These are phyloP conservation scores for Ianthella basta DNA, from an alignment of 37 sponge, comb jelly and placozoan genomes.

Conservation along the genomic window DNA sequence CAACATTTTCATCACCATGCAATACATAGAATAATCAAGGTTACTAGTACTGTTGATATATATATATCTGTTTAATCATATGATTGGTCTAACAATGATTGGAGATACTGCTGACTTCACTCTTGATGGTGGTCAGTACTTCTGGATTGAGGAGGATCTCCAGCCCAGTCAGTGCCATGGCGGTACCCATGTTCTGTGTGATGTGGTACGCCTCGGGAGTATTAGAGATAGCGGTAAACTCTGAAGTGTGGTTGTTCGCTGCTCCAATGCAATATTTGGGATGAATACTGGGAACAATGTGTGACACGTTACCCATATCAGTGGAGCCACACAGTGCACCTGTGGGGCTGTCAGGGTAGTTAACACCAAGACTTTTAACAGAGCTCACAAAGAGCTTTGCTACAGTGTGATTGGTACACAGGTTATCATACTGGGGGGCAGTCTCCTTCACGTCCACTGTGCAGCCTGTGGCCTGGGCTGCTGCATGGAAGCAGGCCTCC, in stretches of 20 bases:
- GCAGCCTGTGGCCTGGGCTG: conserved; percentile 80
- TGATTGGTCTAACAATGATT: no score
- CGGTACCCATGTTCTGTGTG: conserved; percentile 67
- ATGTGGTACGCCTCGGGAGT: conserved; percentile 55
- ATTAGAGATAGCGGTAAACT: conserved; percentile 62
- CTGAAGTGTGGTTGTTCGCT: conserved; percentile 67
- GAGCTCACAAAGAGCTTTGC: conserved; percentile 40
- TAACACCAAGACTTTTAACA: conserved; percentile 16
- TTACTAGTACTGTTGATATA: no score
- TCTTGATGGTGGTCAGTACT: conserved; percentile 47
- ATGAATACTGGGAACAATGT: conserved; percentile 80
- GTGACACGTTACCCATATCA: conserved; percentile 93
- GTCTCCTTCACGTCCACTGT: conserved; percentile 43
- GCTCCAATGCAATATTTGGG: conserved; percentile 65
- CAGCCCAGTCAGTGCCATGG: conserved; percentile 71
- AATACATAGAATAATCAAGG: no score
- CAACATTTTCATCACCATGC: no score
- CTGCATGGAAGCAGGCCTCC: conserved; percentile 62
- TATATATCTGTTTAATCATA: no score
- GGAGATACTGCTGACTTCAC: conserved; percentile 16
- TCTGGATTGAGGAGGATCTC: conserved; percentile 60
- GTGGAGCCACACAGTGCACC: conserved; percentile 65
- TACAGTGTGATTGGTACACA: conserved; percentile 55
- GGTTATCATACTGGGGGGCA: conserved; percentile 41
- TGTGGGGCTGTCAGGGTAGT: conserved; percentile 3